These are phyloP conservation scores for Branchinecta lynchi DNA, from an alignment of 1,140 invertebrate species.

Conservation along the genomic window DNA sequence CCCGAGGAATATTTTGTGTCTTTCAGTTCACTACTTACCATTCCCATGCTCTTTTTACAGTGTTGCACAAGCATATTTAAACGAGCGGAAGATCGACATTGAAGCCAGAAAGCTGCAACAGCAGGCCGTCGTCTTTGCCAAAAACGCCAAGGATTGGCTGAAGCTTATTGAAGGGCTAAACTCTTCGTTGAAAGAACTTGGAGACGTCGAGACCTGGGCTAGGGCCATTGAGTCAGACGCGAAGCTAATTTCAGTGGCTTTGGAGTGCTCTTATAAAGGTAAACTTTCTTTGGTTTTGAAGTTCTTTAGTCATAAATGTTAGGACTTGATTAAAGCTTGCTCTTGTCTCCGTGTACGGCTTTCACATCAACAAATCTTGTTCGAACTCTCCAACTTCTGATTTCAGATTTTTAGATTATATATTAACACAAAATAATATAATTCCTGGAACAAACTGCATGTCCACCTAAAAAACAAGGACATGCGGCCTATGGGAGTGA, in stretches of 20 bases:
- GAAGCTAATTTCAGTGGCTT: constrained; percentile 71
- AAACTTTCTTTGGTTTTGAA: neutral
- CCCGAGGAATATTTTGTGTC: too few relatives aligned
- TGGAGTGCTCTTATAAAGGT: constrained; percentile 91
- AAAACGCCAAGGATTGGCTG: constrained; percentile 92
- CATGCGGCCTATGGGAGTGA: too few relatives aligned
- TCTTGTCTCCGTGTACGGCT: too few relatives aligned
- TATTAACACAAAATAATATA: too few relatives aligned
- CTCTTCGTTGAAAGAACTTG: constrained; percentile 89
- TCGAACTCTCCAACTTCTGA: too few relatives aligned
- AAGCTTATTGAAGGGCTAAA: constrained; percentile 87
- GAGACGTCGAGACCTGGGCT: constrained; percentile 98
- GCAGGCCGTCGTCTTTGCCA: constrained; percentile 83
- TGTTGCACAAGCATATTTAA: constrained; percentile 92
- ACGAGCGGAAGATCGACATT: constrained; percentile 90
- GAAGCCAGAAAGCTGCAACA: constrained; percentile 93
- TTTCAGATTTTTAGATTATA: too few relatives aligned
- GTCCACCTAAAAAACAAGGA: too few relatives aligned
- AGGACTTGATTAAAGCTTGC: too few relatives aligned
- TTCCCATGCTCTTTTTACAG: constrained; percentile 26
- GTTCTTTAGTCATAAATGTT: too few relatives aligned
- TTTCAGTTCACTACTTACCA: too few relatives aligned
- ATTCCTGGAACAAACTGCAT: too few relatives aligned
- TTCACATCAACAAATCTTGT: too few relatives aligned
- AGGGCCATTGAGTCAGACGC: constrained; percentile 92